phyloP scores from a whole-genome alignment of 2,888 invertebrate species.

The Ptilodon capucinus region DNA sequence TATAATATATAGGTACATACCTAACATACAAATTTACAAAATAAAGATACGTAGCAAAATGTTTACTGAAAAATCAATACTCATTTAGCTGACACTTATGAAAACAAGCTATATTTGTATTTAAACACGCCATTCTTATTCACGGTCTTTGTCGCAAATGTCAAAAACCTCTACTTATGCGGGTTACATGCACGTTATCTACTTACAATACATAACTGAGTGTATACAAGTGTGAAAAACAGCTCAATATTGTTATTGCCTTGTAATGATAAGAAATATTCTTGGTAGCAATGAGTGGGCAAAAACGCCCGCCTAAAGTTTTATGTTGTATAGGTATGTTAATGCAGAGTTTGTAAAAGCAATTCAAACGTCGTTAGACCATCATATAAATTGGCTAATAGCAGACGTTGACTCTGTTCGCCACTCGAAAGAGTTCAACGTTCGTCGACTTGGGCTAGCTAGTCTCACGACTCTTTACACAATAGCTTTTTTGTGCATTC shows the following conservation, averaged over 20 bases:
- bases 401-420: conserved; percentile 67
- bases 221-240: conserved; percentile 22
- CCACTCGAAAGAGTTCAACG: conserved; percentile 78
- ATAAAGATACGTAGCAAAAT: background rate
- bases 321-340: conserved; percentile 22
- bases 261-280: conserved; percentile 11
- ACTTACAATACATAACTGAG: conserved; percentile 31
- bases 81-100: conserved; percentile 15
- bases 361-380: conserved; percentile 54
- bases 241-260: conserved; percentile 11
- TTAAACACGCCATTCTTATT: conserved; percentile 31
- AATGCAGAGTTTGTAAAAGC: conserved; percentile 37
- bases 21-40: background rate
- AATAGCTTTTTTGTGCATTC: conserved; percentile 78
- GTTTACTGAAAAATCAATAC: conserved; percentile 20
- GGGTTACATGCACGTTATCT: conserved; percentile 50
- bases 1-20: too few relatives aligned
- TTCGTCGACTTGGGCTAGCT: conserved; percentile 65
- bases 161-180: conserved; percentile 59
- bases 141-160: conserved; percentile 46
- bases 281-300: conserved; percentile 10
- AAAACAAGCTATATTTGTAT: conserved; percentile 21
- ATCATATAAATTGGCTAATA: conserved; percentile 70
- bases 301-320: conserved; percentile 13
- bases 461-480: conserved; percentile 76